Evolutionary conservation across 2,113 vertebrate genomes (phyloP), one percentile per base, ranked within the genome.

Genomic region (Pomatostomus ruficeps): DNA sequence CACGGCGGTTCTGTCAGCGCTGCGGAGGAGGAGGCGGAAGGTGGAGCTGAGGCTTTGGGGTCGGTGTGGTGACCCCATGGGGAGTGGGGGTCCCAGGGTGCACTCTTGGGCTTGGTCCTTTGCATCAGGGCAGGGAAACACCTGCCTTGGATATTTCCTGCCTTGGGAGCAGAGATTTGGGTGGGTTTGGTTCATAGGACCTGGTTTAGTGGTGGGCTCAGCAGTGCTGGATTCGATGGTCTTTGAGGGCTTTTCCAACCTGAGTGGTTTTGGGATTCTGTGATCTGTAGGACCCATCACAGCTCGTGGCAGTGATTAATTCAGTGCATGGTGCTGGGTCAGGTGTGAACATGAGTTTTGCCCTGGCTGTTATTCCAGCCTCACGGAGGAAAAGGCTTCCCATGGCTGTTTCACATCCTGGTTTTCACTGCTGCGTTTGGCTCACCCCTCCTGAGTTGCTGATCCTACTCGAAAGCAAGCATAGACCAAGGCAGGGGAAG

Each of bases 261-360:
- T 42, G 8, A 25, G 3, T 19, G 40, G 11, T 40, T 76, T 73
- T 21, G 33, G 49, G 58, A 20, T 24, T 55, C 67, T 1, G 1
- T 26, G 26, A 7, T 62, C 54, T 5, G 3, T 5, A 19, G 36
- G 17, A 70, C 17, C 31, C 35, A 4, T 3, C 42, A 10, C 0
- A 7, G 51, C 77, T 62, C 20, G 10, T 0, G 0, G 21, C 49
- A 29, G 11, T 11, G 3, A 38, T 33, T n/a, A 15, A 2, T 10
- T 26, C 31, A 65, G 48, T 3, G 59, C 29, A 19, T 22, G 45
- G 29, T 42, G 4, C 59, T 16, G 80, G 42, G 33, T 5, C 48
- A 24, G 38, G 21, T 0, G 4, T 43, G 63, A 35, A 42, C 0
- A 3, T 42, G 29, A 59, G 28, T 10, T 31, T 73, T 85, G 40